phyloP scores from a whole-genome alignment of 2,113 vertebrate genomes.

The Puntigrus tetrazona region DNA sequence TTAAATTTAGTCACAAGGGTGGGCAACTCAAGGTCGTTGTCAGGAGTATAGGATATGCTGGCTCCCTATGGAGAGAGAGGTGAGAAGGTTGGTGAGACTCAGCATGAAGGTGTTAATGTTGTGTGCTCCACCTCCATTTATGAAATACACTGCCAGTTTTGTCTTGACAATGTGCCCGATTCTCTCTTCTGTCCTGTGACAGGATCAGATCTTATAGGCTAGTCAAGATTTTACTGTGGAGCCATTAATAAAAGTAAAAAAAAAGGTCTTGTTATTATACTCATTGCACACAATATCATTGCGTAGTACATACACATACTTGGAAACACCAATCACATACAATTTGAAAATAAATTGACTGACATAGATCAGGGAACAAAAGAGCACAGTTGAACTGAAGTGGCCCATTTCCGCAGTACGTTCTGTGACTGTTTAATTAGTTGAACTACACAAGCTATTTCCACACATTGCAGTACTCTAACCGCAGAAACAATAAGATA shows the following conservation, averaged over 20 bases:
- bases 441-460: not conserved
- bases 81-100: conserved; percentile 24
- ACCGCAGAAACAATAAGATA: not conserved
- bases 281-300: too few relatives aligned
- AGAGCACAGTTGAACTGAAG: not conserved
- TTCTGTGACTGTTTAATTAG: not conserved
- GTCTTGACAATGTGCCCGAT: not conserved
- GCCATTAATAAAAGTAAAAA: not conserved
- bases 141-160: conserved; percentile 20
- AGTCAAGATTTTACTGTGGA: not conserved
- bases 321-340: not conserved
- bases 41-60: conserved; percentile 40
- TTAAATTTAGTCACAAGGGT: conserved; percentile 55
- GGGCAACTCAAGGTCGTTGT: conserved; percentile 61
- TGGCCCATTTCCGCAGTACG: not conserved
- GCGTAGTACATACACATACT: not conserved
- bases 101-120: conserved; percentile 21
- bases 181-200: not conserved
- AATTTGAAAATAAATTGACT: not conserved
- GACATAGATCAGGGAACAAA: not conserved
- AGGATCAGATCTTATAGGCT: not conserved
- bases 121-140: conserved; percentile 24
- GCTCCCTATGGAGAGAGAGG: conserved; percentile 35
- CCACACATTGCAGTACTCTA: not conserved
- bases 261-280: not conserved